Evolutionary conservation across 2,888 invertebrate species (phyloP).

Genomic region (Napeogenes sylphis): DNA sequence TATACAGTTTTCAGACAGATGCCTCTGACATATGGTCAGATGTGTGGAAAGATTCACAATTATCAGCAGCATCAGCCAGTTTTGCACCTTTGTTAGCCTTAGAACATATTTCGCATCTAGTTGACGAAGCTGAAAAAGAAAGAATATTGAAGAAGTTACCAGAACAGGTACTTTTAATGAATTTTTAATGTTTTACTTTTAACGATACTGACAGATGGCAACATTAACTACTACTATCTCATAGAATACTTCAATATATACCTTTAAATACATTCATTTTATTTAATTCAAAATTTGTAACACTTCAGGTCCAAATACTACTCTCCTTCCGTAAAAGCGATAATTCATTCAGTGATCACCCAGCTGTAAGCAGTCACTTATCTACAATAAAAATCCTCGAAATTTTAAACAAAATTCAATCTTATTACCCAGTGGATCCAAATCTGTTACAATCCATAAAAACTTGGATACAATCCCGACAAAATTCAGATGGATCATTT

Average conservation of each 20-base stretch:
- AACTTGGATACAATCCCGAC: constrained; percentile 79
- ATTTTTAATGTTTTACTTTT: constrained; percentile 7
- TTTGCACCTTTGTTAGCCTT: constrained; percentile 77
- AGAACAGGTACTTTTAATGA: constrained; percentile 64
- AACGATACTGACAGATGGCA: no score
- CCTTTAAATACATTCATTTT: background rate
- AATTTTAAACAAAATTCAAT: constrained; percentile 78
- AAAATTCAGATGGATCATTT: constrained; percentile 79
- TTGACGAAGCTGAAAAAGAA: constrained; percentile 72
- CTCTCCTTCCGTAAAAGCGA: constrained; percentile 80
- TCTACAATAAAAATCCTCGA: constrained; percentile 79
- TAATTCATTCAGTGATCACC: constrained; percentile 82
- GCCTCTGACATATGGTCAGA: constrained; percentile 62
- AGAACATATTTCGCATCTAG: constrained; percentile 73
- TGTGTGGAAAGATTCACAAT: constrained; percentile 68
- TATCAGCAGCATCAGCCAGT: constrained; percentile 77
- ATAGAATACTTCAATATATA: no score
- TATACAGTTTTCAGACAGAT: constrained; percentile 60
- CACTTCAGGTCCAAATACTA: constrained; percentile 77
- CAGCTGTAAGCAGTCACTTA: constrained; percentile 78
- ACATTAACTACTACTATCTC: no score
- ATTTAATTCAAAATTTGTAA: background rate
- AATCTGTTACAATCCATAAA: constrained; percentile 78
- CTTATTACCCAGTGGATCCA: constrained; percentile 79
- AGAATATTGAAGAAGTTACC: constrained; percentile 73